Percentiles rank a stretch among this genome's conserved stretches.
These are phyloP conservation scores for Erebia ligea DNA, from an alignment of 2,888 invertebrate species.

Conservation along the genomic window DNA sequence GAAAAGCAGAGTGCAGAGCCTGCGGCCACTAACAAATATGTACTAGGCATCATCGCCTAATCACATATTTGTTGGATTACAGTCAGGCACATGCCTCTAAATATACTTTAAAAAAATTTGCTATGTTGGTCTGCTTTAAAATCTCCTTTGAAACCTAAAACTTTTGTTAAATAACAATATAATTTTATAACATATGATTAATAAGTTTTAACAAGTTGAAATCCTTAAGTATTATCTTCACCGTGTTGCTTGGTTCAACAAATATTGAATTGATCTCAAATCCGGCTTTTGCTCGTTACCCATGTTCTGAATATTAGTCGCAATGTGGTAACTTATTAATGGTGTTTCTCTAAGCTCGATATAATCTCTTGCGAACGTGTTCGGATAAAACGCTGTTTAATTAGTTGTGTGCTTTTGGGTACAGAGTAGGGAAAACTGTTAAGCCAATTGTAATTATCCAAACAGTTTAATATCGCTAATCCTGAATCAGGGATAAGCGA, in stretches of 20 bases:
- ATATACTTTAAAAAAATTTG: no score
- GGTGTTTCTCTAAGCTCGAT: conserved; percentile 3
- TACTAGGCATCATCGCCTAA: no score
- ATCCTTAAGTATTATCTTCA: no score
- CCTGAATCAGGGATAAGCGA: background rate
- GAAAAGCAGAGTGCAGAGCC: no score
- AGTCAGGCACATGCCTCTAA: no score
- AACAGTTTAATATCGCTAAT: background rate
- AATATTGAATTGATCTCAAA: conserved; percentile 19
- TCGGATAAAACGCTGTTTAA: conserved; percentile 8
- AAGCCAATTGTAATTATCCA: background rate
- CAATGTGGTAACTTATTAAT: conserved; percentile 14
- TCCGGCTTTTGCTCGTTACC: conserved; percentile 21
- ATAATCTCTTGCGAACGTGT: conserved; percentile 13
- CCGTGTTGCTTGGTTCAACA: background rate
- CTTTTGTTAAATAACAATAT: no score
- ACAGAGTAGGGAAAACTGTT: background rate
- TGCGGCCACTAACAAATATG: no score
- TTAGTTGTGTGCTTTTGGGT: conserved; percentile 1
- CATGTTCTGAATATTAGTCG: conserved; percentile 7
- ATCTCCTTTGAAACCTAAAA: no score
- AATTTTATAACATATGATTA: no score
- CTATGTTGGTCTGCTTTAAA: no score
- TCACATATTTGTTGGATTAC: no score
- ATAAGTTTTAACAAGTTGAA: no score